Base-by-base conservation (phyloP, 2,888 invertebrate species). In the Drosophila nr. perissopoda region DNA sequence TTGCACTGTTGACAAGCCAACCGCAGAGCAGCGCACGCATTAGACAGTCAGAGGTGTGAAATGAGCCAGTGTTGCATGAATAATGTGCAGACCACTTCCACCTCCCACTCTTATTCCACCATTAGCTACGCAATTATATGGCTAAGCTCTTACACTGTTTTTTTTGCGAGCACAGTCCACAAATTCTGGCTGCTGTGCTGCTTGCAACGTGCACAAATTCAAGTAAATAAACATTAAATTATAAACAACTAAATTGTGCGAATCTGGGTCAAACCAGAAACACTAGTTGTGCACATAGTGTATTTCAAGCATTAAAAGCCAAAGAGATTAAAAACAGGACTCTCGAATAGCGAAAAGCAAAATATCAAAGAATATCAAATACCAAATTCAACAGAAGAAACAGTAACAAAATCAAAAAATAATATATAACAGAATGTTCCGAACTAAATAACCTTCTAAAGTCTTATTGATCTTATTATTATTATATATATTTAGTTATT, bases 1-100 rank as follows among this genome's bases (percentile, higher is more conserved):
- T 84, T 83, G 84, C 84, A 62, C 63, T 40, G 81, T 81, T 81
- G 76, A 81, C 82, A 78, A 78, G 68, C 66, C 56, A 46, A 60
- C 59, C 79, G 70, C 77, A 53, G 33, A 73, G 63, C 51, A 51
- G 29, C 58, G 69, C 16, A 46, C 13, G 46, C 68, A 56, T 63
- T 74, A 62, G 51, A 70, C 48, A 33, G 13, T 18, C 58, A 34
- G 31, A 78, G 70, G 78, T 78, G 78, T 71, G 70, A 78, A 78
- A 56, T 56, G 34, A 51, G 53, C 31, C 56, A 42, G 29, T 53
- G 36, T 74, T 58, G 48, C 62, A 48, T 52, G 56, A 57, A 57
- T 69, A 70, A 70, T 71, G 46, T 21, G 29, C 10, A 18, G 18
- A 42, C 56, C 21, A 40, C 40, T 27, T n/a, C n/a, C n/a, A 38